phyloP scores from a whole-genome alignment of 2,888 invertebrate species.

The Microctonus aethiopoides region DNA sequence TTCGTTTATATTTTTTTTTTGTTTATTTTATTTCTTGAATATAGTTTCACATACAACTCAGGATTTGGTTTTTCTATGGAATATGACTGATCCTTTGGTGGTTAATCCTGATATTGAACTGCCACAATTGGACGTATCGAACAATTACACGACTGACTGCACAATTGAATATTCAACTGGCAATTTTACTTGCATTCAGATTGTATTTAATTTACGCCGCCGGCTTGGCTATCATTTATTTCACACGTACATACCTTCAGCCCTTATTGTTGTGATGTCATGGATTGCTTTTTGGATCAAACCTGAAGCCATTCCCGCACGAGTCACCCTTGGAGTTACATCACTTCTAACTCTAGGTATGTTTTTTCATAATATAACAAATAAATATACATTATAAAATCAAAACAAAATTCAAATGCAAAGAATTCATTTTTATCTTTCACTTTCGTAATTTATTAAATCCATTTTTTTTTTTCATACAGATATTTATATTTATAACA shows the following conservation, averaged over 20 bases:
- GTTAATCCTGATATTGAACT: constrained; percentile 89
- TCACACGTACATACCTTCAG: constrained; percentile 92
- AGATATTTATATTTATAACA: background rate
- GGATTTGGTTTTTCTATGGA: constrained; percentile 91
- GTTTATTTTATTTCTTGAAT: background rate
- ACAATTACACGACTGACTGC: constrained; percentile 89
- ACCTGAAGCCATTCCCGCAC: constrained; percentile 90
- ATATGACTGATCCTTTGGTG: constrained; percentile 85
- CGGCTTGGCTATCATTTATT: constrained; percentile 90
- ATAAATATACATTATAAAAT: background rate
- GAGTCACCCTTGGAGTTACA: constrained; percentile 89
- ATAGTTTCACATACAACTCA: constrained; percentile 89
- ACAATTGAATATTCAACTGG: constrained; percentile 88
- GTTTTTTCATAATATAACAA: constrained; percentile 15
- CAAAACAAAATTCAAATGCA: too few species aligned
- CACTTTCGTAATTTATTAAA: background rate
- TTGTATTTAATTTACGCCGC: constrained; percentile 85
- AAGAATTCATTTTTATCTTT: background rate
- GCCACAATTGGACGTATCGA: constrained; percentile 88
- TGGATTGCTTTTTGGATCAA: constrained; percentile 98
- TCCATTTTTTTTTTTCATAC: background rate
- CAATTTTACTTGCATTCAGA: constrained; percentile 92
- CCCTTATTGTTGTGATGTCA: constrained; percentile 92
- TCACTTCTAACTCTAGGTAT: constrained; percentile 85
- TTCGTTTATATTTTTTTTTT: background rate